These are phyloP conservation scores for Musca vetustissima DNA, from an alignment of 1,140 invertebrate species.

Conservation along the genomic window DNA sequence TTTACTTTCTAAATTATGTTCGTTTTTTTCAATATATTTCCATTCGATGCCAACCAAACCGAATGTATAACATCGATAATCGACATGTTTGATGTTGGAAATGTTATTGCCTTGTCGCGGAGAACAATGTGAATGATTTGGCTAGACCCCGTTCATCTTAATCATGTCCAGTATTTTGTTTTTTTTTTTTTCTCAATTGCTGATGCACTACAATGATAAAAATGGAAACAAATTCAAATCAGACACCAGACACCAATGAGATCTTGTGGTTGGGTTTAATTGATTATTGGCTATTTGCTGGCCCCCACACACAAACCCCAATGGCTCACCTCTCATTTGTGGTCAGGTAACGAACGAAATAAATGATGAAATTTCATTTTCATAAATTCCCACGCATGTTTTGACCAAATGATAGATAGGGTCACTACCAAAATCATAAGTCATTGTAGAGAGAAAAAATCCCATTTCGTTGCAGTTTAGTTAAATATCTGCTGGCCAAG, in stretches of 20 bases:
- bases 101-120: too few species aligned
- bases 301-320: too few species aligned
- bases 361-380: background rate
- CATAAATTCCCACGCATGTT: constrained; percentile 15
- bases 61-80: too few species aligned
- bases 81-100: too few species aligned
- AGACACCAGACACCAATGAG: too few species aligned
- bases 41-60: background rate
- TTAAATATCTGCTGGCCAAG: background rate
- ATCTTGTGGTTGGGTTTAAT: background rate
- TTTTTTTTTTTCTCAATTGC: background rate
- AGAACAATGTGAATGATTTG: too few species aligned
- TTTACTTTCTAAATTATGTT: constrained; percentile 12
- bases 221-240: background rate
- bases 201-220: constrained; percentile 9
- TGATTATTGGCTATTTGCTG: constrained; percentile 5
- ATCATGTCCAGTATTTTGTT: too few species aligned
- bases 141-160: background rate
- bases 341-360: background rate
- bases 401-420: background rate
- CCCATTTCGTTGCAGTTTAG: background rate
- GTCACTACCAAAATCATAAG: background rate
- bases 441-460: constrained; percentile 3
- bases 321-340: background rate
- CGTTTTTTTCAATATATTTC: background rate